A percentile compares a stretch with the other conserved stretches of the same genome.
Evolutionary conservation across 2,113 vertebrate genomes (phyloP).

Genomic region (Cynopterus brachyotis): DNA sequence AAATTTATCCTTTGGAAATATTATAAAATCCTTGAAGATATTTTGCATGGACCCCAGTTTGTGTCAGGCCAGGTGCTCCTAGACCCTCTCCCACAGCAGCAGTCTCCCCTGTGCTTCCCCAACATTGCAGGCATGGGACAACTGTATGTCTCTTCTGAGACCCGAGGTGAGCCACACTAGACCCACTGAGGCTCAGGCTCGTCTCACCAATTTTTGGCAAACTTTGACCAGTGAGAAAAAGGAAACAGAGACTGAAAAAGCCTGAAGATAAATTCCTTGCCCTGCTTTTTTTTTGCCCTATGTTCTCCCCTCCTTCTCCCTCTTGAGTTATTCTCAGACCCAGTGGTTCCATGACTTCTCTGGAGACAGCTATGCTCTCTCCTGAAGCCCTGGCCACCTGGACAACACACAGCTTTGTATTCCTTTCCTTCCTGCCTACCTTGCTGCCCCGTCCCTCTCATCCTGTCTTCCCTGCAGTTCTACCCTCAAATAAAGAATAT

Average conservation of each 20-base stretch:
- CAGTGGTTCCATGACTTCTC: background rate
- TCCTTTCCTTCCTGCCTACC: background rate
- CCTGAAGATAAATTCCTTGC: background rate
- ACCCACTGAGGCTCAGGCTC: background rate
- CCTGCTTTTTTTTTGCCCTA: background rate
- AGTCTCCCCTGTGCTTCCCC: background rate
- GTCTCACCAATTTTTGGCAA: background rate
- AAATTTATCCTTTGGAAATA: constrained; percentile 6
- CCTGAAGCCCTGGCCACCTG: background rate
- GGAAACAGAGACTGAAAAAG: background rate
- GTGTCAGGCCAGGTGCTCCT: background rate
- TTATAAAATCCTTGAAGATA: background rate
- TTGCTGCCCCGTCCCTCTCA: background rate
- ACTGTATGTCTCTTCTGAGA: background rate
- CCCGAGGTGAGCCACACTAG: background rate
- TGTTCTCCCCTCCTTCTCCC: background rate
- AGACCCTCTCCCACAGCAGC: background rate
- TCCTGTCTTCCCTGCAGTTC: background rate
- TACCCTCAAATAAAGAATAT: background rate
- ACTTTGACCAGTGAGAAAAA: background rate
- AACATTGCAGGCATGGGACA: background rate
- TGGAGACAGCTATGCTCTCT: background rate
- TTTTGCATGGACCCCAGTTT: background rate
- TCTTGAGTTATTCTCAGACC: background rate
- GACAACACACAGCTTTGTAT: background rate